A percentile compares a stretch with the other conserved stretches of the same genome.
Evolutionary conservation across 2,113 vertebrate species (phyloP).

Genomic region (Rhinolophus sinicus): DNA sequence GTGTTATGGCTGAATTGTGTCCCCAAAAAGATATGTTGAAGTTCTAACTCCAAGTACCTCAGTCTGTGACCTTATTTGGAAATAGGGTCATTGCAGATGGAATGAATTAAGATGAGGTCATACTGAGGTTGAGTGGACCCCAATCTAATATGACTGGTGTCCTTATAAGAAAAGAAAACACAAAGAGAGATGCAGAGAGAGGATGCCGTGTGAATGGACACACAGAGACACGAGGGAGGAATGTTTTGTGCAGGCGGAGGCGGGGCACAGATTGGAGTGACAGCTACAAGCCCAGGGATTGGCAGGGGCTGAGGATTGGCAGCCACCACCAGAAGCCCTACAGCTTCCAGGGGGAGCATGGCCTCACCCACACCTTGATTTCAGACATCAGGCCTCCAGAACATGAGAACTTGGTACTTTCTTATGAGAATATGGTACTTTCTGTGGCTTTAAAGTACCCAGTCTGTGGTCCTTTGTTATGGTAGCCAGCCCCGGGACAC

Average conservation of each 20-base stretch:
- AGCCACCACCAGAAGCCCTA: neutral
- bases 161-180: neutral
- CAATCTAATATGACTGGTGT: fast-evolving
- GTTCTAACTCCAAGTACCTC: neutral
- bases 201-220: neutral
- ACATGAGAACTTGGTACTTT: no score
- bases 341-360: fast-evolving
- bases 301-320: fast-evolving
- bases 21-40: neutral
- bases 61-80: neutral
- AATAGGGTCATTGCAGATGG: neutral
- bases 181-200: neutral
- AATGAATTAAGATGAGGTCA: neutral
- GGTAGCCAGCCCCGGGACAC: neutral
- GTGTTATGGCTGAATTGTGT: neutral
- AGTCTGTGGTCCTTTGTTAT: neutral
- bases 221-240: neutral
- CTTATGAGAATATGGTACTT: no score
- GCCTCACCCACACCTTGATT: neutral
- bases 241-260: neutral
- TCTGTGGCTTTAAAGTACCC: neutral
- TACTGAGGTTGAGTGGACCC: neutral
- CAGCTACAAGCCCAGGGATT: fast-evolving
- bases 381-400: neutral
- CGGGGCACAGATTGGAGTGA: fast-evolving